Base-by-base conservation (phyloP, 2,888 invertebrate genomes). In the Patella pellucida region DNA sequence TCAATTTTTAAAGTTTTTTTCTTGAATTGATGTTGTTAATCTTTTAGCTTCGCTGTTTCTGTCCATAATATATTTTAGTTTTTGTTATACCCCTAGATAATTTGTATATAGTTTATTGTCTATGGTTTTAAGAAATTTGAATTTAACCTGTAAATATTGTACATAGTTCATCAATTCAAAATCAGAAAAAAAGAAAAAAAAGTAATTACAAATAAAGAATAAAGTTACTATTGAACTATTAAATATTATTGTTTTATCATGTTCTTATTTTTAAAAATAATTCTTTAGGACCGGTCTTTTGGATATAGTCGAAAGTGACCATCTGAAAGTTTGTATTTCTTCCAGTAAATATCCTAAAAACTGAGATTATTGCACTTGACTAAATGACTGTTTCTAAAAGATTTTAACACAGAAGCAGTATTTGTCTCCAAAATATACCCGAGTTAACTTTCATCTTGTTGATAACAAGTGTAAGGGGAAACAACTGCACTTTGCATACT, bases 201-300 rank as follows among this genome's bases (percentile, higher is more conserved):
- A 62, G 23, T 62, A 62, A 62, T 62, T 62, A 19, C 23, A 12
- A 23, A 14, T 62, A 23, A 62, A 62, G 23, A 62, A 62, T 62
- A 62, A 62, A 62, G 62, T 62, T 62, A 62, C 19, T 62, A 62
- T 62, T 62, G 19, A 62, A 62, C 19, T 62, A 23, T 62, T 62
- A 12, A 23, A 11, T 19, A 9, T 19, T 62, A 3, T 19, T 62
- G 19, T 15, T 62, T 23, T 12, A 11, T 19, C 19, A 23, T 62
- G 12, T 23, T 7, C 7, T 41, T 41, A 1, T 41, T 41, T 7
- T 41, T 41, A 41, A 41, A 31, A 41, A 41, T 7, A 41, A 9
- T 7, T 41, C 9, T 7, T 41, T 41, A 41, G 0, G 9, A 41
- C 41, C 41, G 1, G 41, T 41, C 41, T 41, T 1, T 41, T 7